Evolutionary conservation across 30 jellyfish, hydroid and myxozoan genomes (phyloP).

Genomic region (Nemopilema nomurai): DNA sequence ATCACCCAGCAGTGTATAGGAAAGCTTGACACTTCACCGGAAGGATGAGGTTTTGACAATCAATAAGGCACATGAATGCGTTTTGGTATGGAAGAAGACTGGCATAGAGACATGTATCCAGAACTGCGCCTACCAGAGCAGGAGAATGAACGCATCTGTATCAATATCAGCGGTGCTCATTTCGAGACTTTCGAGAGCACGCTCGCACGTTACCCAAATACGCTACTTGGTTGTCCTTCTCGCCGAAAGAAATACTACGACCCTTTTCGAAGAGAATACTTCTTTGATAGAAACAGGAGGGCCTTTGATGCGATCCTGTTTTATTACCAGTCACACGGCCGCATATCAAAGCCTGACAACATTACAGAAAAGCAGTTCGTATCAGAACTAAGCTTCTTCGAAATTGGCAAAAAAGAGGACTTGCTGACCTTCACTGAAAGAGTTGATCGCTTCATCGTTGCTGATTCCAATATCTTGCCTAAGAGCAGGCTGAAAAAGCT

Average conservation of each 20-base stretch:
- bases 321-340: conserved; percentile 79
- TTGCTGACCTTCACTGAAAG: conserved; percentile 50
- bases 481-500: conserved; percentile 16
- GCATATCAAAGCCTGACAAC: conserved; percentile 62
- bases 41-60: neutral
- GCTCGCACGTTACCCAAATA: conserved; percentile 80
- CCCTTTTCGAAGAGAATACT: conserved; percentile 52
- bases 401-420: conserved; percentile 56
- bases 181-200: conserved; percentile 84
- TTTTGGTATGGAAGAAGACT: conserved; percentile 1
- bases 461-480: conserved; percentile 51
- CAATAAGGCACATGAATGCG: neutral
- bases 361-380: conserved; percentile 64
- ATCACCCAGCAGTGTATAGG: neutral
- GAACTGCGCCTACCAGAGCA: neutral
- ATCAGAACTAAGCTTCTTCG: conserved; percentile 70
- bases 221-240: conserved; percentile 75
- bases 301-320: conserved; percentile 81
- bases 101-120: conserved; percentile 1
- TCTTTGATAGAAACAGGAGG: conserved; percentile 69
- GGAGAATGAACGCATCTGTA: conserved; percentile 42
- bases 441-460: conserved; percentile 67
- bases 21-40: neutral
- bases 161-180: conserved; percentile 79
- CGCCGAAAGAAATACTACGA: conserved; percentile 60